Evolutionary conservation across 1,140 invertebrate genomes (phyloP).

Genomic region (Lucilia sericata): DNA sequence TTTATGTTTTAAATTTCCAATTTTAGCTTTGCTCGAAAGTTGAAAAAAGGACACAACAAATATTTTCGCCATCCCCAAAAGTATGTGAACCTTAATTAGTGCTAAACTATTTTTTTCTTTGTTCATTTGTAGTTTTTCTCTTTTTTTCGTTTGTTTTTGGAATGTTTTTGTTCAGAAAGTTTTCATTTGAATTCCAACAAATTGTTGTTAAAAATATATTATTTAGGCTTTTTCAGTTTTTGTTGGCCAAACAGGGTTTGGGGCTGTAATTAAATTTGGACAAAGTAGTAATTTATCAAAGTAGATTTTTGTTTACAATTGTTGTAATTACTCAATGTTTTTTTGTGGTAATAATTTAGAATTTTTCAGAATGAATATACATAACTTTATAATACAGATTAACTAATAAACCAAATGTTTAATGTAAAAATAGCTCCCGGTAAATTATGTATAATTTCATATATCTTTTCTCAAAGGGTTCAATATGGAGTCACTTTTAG

Average conservation of each 20-base stretch:
- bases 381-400: too few relatives aligned
- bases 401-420: too few relatives aligned
- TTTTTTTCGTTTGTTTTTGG: neutral
- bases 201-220: neutral
- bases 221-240: neutral
- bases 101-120: slow-evolving; percentile 29
- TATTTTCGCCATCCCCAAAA: neutral
- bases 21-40: neutral
- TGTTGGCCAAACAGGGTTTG: neutral
- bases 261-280: neutral
- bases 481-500: too few relatives aligned
- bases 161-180: neutral
- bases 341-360: too few relatives aligned
- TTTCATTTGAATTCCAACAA: neutral
- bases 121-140: neutral
- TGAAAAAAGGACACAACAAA: neutral
- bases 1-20: too few relatives aligned
- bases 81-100: slow-evolving; percentile 40
- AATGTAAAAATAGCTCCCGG: too few relatives aligned
- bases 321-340: neutral
- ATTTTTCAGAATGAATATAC: too few relatives aligned
- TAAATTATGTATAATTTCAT: too few relatives aligned
- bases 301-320: neutral
- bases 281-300: slow-evolving; percentile 23
- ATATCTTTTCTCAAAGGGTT: too few relatives aligned